Conservation (phyloP, 2,113 vertebrate species). For the Dicerorhinus sumatrensis region DNA sequence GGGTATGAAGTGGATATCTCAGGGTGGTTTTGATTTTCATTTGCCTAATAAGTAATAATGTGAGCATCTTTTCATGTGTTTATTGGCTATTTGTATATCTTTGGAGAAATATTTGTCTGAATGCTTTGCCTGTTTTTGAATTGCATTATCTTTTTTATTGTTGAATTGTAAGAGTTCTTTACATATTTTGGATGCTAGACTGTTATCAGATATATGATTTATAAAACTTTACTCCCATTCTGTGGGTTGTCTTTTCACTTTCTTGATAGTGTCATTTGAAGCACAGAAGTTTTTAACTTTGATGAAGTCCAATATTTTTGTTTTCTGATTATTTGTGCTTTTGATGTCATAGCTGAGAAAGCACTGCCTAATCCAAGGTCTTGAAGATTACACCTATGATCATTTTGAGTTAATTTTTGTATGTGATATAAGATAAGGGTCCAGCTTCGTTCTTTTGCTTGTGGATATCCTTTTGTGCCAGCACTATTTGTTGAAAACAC, state of each 20-base stretch:
- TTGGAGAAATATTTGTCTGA: neutral
- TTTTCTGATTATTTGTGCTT: neutral
- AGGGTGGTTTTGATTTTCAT: conserved; percentile 16
- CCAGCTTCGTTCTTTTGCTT: neutral
- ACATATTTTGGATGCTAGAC: conserved; percentile 2
- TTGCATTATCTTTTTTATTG: conserved; percentile 21
- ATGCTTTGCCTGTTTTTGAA: conserved; percentile 3
- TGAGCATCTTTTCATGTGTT: neutral
- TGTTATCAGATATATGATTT: neutral
- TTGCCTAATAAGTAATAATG: neutral
- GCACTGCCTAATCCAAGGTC: neutral
- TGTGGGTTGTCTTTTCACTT: neutral
- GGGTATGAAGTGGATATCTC: neutral
- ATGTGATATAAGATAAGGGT: neutral
- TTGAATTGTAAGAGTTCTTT: conserved; percentile 21
- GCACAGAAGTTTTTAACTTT: neutral
- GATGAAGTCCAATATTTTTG: neutral
- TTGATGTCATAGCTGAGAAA: neutral
- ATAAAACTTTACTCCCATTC: neutral
- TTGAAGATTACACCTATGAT: neutral
- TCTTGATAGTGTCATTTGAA: neutral
- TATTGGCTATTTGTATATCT: neutral
- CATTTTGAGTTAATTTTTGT: conserved; percentile 45
- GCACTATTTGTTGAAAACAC: neutral
- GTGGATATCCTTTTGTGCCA: neutral